phyloP scores from a whole-genome alignment of 2,113 vertebrate species.

The Platycercus adscitus region DNA sequence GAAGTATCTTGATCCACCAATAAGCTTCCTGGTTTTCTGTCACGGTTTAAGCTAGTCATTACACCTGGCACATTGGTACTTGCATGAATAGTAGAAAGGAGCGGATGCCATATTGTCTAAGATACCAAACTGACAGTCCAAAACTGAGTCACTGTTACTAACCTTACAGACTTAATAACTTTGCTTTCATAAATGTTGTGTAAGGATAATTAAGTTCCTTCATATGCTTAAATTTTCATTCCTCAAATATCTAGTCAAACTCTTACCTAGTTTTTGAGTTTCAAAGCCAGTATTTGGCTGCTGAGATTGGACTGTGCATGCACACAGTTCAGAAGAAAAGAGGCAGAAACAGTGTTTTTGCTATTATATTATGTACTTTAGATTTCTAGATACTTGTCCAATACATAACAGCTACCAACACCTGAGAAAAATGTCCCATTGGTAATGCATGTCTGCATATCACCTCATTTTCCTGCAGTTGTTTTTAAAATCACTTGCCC shows the following conservation, averaged over 20 bases:
- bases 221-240: background rate
- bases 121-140: background rate
- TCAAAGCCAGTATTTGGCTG: background rate
- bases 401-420: background rate
- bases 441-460: background rate
- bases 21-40: background rate
- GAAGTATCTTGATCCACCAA: background rate
- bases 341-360: background rate
- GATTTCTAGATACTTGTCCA: background rate
- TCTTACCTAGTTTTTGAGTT: background rate
- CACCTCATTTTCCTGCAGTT: background rate
- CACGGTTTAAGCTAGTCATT: background rate
- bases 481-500: background rate
- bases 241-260: background rate
- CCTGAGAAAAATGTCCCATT: background rate
- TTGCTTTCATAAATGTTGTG: background rate
- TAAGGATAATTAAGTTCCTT: background rate
- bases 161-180: background rate
- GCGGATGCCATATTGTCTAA: background rate
- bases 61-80: accelerated
- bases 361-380: background rate
- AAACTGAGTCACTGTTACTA: background rate
- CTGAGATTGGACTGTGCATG: background rate
- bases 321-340: background rate
- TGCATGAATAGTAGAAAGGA: accelerated